A percentile compares a stretch with the other conserved stretches of the same genome.
Conservation (phyloP, 2,888 invertebrate species). For the Anthophora plumipes region DNA sequence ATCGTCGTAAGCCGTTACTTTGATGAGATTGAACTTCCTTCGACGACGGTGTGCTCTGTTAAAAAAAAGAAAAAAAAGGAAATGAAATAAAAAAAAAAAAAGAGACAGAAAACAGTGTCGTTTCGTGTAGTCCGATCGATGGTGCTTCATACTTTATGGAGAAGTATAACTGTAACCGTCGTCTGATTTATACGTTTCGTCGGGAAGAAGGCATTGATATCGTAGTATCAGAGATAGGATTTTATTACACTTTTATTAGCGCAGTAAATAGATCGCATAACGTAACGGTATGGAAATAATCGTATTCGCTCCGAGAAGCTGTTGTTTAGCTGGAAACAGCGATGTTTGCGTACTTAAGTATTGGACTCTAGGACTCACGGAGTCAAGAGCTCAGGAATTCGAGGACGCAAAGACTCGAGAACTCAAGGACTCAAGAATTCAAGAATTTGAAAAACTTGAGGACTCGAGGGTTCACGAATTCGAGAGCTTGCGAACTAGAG, state of each 20-base stretch:
- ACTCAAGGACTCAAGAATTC: neutral
- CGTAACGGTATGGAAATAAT: slow-evolving; percentile 33
- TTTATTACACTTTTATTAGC: slow-evolving; percentile 3
- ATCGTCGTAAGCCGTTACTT: slow-evolving; percentile 67
- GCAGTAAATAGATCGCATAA: slow-evolving; percentile 19
- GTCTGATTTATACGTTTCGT: neutral
- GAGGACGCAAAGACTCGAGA: neutral
- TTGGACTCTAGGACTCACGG: neutral
- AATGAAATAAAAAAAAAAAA: slow-evolving; percentile 8
- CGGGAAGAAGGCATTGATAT: neutral
- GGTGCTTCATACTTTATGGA: neutral
- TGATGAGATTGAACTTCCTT: slow-evolving; percentile 70
- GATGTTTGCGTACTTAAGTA: neutral
- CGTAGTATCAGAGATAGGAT: neutral
- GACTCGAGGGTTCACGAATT: neutral
- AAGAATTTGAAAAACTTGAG: neutral
- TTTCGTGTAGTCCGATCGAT: neutral
- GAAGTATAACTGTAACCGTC: slow-evolving; percentile 3
- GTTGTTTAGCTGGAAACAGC: neutral
- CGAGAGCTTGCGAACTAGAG: no score
- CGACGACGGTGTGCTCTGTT: slow-evolving; percentile 29
- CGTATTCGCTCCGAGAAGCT: neutral
- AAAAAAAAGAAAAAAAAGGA: slow-evolving; percentile 3
- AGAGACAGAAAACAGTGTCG: slow-evolving; percentile 1
- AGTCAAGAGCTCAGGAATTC: neutral